These are phyloP conservation scores for Enteromius mattozi DNA, from an alignment of 2,797 vertebrate species.

Conservation along the genomic window DNA sequence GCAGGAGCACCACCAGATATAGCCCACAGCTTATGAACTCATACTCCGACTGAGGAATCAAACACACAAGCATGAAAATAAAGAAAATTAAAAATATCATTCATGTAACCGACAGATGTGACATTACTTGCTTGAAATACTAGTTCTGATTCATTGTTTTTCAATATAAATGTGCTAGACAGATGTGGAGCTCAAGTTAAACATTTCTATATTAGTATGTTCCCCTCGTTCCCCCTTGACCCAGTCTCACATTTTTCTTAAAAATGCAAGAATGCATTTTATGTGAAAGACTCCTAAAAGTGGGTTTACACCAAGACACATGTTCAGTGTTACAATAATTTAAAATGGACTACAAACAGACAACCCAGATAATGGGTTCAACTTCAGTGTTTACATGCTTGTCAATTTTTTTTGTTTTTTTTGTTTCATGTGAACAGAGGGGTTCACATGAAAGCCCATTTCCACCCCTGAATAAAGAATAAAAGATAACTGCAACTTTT, in stretches of 20 bases:
- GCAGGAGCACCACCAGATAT: conserved; percentile 95
- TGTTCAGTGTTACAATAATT: background rate
- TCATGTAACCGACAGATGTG: background rate
- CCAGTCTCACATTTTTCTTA: background rate
- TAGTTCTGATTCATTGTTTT: background rate
- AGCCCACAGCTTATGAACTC: conserved; percentile 99
- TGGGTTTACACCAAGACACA: background rate
- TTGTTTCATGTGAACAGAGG: too few relatives aligned
- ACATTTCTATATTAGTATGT: background rate
- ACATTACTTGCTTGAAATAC: background rate
- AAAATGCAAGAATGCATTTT: background rate
- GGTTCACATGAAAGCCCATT: too few relatives aligned
- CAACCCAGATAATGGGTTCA: background rate
- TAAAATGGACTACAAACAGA: background rate
- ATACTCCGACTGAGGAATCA: conserved; percentile 87
- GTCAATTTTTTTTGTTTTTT: too few relatives aligned
- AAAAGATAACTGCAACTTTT: too few relatives aligned
- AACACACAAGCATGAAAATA: conserved; percentile 7
- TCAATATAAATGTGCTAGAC: background rate
- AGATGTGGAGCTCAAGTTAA: background rate
- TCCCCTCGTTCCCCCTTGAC: background rate
- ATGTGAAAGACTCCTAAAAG: background rate
- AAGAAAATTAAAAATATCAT: background rate
- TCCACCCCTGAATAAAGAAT: too few relatives aligned
- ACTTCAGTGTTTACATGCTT: background rate